These are phyloP conservation scores for Tympanoctomys barrerae DNA, from an alignment of 2,797 vertebrate genomes.

Conservation along the genomic window DNA sequence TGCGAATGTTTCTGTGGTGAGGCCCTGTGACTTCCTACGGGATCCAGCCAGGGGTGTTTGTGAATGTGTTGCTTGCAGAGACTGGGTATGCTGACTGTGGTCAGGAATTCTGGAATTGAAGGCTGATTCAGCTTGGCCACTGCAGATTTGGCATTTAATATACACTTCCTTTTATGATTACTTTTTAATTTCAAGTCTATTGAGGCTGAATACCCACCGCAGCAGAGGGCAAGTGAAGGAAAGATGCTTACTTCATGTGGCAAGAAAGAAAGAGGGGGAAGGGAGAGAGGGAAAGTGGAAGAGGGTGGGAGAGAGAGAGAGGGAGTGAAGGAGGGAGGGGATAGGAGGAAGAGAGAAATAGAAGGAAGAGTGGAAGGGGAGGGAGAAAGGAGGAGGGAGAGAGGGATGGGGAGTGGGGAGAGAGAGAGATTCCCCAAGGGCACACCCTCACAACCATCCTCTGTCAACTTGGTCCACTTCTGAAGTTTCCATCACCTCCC, in stretches of 20 bases:
- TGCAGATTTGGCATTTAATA: background rate
- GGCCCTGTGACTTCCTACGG: background rate
- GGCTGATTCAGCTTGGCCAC: background rate
- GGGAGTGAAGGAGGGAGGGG: too few relatives aligned
- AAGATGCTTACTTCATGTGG: background rate
- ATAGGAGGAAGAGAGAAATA: too few relatives aligned
- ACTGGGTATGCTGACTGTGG: background rate
- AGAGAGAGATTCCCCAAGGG: too few relatives aligned
- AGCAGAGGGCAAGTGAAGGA: background rate
- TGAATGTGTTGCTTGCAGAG: background rate
- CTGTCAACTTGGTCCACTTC: too few relatives aligned
- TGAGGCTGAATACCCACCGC: background rate
- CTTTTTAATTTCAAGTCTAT: conserved; percentile 35
- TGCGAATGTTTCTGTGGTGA: background rate
- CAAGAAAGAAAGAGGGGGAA: background rate
- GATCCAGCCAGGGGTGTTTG: background rate
- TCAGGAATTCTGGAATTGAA: conserved; percentile 15
- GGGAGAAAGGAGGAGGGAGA: too few relatives aligned
- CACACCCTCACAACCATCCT: too few relatives aligned
- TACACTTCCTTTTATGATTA: background rate
- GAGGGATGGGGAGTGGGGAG: too few relatives aligned
- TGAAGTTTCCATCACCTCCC: too few relatives aligned
- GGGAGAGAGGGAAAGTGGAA: too few relatives aligned
- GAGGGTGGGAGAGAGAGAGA: too few relatives aligned
- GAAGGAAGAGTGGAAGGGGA: too few relatives aligned